Evolutionary conservation across 1,140 invertebrate species (phyloP).

Genomic region (Marisa cornuarietis): DNA sequence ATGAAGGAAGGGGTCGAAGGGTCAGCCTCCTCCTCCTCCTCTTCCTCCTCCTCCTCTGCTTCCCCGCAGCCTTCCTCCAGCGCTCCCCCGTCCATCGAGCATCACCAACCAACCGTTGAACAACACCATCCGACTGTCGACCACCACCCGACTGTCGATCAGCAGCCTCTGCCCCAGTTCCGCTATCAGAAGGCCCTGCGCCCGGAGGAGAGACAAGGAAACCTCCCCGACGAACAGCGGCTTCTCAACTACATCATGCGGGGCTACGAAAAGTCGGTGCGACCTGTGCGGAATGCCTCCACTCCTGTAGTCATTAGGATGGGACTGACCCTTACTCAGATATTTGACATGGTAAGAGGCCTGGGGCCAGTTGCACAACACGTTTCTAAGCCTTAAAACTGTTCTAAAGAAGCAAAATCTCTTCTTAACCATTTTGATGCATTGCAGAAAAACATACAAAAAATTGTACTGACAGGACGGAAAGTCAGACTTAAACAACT

Average conservation of each 20-base stretch:
- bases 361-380: too few species aligned
- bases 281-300: constrained; percentile 71
- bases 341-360: constrained; percentile 64
- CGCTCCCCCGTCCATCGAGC: too few species aligned
- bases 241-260: constrained; percentile 69
- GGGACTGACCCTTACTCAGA: constrained; percentile 73
- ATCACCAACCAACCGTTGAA: too few species aligned
- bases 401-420: too few species aligned
- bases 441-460: too few species aligned
- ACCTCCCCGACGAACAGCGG: constrained; percentile 69
- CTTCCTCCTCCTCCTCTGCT: background rate
- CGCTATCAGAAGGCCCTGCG: background rate
- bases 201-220: background rate
- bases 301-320: constrained; percentile 70
- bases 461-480: too few species aligned
- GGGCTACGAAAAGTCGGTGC: constrained; percentile 71
- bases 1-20: background rate
- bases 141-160: background rate
- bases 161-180: background rate
- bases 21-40: background rate
- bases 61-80: background rate
- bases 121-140: background rate
- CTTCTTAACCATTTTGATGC: too few species aligned
- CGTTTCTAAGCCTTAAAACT: too few species aligned
- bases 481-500: too few species aligned